Evolutionary conservation across 2,113 vertebrate species (phyloP).

Genomic region (Brienomyrus brachyistius): DNA sequence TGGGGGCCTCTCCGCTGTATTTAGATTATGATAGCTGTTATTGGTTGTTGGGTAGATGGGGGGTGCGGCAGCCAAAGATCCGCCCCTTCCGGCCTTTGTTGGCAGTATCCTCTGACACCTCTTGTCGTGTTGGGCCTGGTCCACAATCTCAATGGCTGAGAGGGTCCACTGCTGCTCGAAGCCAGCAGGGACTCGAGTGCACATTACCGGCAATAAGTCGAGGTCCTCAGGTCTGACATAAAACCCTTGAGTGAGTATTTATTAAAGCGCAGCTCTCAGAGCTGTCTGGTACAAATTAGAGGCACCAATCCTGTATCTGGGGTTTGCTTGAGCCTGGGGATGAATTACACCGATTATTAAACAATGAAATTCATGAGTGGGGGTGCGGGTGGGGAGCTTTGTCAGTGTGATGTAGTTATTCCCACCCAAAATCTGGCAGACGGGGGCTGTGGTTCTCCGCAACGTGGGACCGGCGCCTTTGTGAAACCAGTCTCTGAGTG

Average conservation of each 20-base stretch:
- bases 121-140: background rate
- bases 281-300: conserved; percentile 5
- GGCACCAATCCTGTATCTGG: background rate
- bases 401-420: conserved; percentile 18
- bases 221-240: conserved; percentile 2
- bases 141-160: background rate
- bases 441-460: background rate
- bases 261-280: conserved; percentile 10
- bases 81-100: background rate
- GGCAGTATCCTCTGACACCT: background rate
- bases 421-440: conserved; percentile 6
- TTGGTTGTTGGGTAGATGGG: background rate
- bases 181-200: background rate
- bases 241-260: background rate
- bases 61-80: background rate
- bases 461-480: background rate
- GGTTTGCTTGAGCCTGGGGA: background rate
- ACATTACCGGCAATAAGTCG: background rate
- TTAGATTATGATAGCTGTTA: background rate
- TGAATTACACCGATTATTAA: conserved; percentile 7
- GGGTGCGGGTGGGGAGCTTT: background rate
- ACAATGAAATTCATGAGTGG: conserved; percentile 6
- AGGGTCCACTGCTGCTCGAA: background rate
- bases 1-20: background rate
- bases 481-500: conserved; percentile 12